phyloP scores from a whole-genome alignment of 2,113 vertebrate species.

The Hylia prasina region DNA sequence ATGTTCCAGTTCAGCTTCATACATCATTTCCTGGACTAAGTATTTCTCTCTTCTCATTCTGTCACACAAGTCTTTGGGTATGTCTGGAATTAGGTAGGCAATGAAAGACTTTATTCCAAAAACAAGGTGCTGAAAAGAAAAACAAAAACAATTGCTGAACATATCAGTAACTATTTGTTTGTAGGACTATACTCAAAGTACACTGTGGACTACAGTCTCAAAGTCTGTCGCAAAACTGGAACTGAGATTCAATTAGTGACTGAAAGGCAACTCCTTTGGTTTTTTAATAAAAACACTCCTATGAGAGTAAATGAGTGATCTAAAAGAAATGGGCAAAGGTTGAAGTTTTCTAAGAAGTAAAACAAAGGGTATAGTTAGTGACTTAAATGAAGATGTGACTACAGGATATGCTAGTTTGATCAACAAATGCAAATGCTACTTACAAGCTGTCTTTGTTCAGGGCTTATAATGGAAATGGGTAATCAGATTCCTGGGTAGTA shows the following conservation, averaged over 20 bases:
- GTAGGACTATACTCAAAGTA: neutral
- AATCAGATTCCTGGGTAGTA: neutral
- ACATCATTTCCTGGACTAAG: slow-evolving; percentile 85
- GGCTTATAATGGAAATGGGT: neutral
- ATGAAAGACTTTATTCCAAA: slow-evolving; percentile 85
- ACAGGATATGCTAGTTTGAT: neutral
- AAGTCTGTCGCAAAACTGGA: neutral
- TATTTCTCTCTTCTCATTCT: slow-evolving; percentile 84
- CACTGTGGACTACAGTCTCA: neutral
- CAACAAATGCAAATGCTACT: neutral
- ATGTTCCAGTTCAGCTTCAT: slow-evolving; percentile 90
- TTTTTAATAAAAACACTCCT: neutral
- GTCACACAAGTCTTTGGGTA: slow-evolving; percentile 81
- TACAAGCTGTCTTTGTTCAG: neutral
- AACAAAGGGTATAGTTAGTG: neutral
- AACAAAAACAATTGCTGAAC: slow-evolving; percentile 24
- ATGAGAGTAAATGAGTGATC: neutral
- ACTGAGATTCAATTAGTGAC: neutral
- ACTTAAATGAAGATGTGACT: neutral
- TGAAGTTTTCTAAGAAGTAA: neutral
- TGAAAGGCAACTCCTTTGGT: neutral
- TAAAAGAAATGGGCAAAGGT: neutral
- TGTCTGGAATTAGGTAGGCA: slow-evolving; percentile 83
- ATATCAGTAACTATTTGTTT: neutral
- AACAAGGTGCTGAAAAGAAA: slow-evolving; percentile 75